Base-by-base conservation (phyloP, 53 echinoderm and acorn worm species). In the Patiria pectinifera region DNA sequence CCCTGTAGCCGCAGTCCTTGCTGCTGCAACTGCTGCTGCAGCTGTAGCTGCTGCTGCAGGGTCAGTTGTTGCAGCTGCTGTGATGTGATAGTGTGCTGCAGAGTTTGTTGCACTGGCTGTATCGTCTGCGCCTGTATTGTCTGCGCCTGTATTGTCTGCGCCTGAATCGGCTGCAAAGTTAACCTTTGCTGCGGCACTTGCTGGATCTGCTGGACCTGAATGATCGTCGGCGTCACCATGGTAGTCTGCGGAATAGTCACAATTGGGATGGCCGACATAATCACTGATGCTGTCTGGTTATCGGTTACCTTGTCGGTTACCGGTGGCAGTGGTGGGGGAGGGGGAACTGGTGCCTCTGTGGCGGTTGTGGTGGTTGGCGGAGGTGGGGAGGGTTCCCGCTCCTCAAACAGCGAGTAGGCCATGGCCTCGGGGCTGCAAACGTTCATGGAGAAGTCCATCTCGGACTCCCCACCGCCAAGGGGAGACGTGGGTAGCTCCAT, bases 391-490 rank as follows among this genome's bases (percentile, higher is more conserved):
- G 90, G 58, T 46, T 90, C 90, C 46, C 90, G 80, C 45, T 92
- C 92, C 48, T 79, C 82, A 86, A 87, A 86, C 69, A 86, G 69
- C 6, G 87, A 86, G 70, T 86, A 80, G 2, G 86, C 92, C 92
- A 92, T 92, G 26, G 87, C 87, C 87, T 92, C 86, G 47, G 92
- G 92, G 70, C 92, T 92, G 53, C 87, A 87, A 13, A 92, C 92
- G 66, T 78, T 92, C 80, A 86, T 86, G 22, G 92, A 80, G 87
- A 80, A 79, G 22, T 92, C 92, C 92, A 92, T 92, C 62, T 86
- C 86, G 18, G 86, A 86, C 74, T 92, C 92, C 13, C 75, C 71
- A 11, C 86, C 92, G 24, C 85, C 92, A 6, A 58, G 86, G 49
- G 92, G 87, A 14, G 92, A 92, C 24, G 92, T 80, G 24, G 90